These are phyloP conservation scores for Galerucella nymphaeae DNA, from an alignment of 2,888 invertebrate species.

Conservation along the genomic window DNA sequence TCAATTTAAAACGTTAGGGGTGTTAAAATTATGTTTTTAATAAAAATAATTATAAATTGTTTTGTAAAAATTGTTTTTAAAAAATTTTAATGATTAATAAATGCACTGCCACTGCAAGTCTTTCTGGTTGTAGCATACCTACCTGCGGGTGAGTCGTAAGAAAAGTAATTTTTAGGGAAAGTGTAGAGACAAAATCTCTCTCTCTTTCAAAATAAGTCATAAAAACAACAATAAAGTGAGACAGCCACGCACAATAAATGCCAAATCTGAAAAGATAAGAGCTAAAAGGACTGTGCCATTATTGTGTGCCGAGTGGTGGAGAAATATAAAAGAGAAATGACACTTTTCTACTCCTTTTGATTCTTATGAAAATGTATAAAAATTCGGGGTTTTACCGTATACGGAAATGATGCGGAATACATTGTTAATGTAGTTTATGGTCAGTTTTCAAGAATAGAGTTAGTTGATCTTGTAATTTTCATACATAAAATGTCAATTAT, in stretches of 20 bases:
- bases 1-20: neutral
- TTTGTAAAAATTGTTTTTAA: no score
- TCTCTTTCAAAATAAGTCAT: slow-evolving; percentile 29
- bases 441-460: no score
- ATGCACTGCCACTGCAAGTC: slow-evolving; percentile 1
- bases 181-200: slow-evolving; percentile 6
- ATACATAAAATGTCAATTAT: neutral
- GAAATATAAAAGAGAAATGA: slow-evolving; percentile 23
- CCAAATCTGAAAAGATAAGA: slow-evolving; percentile 46
- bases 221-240: slow-evolving; percentile 46
- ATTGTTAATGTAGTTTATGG: neutral
- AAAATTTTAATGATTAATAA: no score
- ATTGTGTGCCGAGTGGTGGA: slow-evolving; percentile 19
- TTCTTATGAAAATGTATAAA: slow-evolving; percentile 22
- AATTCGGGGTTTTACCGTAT: neutral
- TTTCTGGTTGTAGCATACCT: neutral
- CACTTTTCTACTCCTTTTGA: slow-evolving; percentile 16
- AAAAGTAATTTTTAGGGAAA: slow-evolving; percentile 26
- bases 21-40: no score
- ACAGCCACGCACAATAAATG: slow-evolving; percentile 46
- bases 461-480: no score
- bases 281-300: slow-evolving; percentile 22
- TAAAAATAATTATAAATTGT: no score
- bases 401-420: slow-evolving; percentile 4
- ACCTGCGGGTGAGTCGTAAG: slow-evolving; percentile 4